Evolutionary conservation across 2,797 vertebrate species (phyloP).

Genomic region (Poecilia wingei): DNA sequence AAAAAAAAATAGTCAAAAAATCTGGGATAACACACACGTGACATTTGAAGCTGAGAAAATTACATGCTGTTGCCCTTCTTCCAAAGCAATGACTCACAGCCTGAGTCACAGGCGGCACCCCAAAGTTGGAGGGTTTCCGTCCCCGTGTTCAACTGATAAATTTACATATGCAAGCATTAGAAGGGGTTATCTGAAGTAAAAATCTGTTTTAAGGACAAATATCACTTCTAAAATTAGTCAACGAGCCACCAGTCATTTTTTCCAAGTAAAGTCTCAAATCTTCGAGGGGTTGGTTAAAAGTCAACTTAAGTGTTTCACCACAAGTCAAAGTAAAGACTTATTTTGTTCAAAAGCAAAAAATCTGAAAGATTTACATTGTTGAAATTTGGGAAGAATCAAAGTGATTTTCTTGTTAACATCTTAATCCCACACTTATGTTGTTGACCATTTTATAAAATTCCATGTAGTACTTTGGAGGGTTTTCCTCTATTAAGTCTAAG

Average conservation of each 20-base stretch:
- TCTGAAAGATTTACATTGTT: not conserved
- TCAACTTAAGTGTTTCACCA: not conserved
- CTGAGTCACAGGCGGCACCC: conserved; percentile 37
- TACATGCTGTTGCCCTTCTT: conserved; percentile 54
- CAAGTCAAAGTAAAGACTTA: not conserved
- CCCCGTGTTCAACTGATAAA: conserved; percentile 23
- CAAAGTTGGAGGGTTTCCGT: conserved; percentile 40
- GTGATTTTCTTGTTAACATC: not conserved
- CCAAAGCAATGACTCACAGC: conserved; percentile 52
- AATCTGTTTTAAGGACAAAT: not conserved
- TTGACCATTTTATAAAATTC: not conserved
- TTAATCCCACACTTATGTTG: not conserved
- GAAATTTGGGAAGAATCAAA: not conserved
- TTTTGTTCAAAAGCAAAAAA: not conserved
- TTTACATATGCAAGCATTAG: too few relatives aligned
- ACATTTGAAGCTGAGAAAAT: conserved; percentile 37
- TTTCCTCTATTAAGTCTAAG: not conserved
- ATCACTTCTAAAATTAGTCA: not conserved
- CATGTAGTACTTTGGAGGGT: too few relatives aligned
- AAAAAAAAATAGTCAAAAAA: not conserved
- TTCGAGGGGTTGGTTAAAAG: not conserved
- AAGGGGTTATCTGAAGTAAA: not conserved
- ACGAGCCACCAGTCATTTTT: not conserved
- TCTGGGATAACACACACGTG: conserved; percentile 10
- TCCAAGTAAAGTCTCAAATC: not conserved